These are phyloP conservation scores for Takifugu bimaculatus DNA, from an alignment of 2,113 vertebrate genomes.

Conservation along the genomic window DNA sequence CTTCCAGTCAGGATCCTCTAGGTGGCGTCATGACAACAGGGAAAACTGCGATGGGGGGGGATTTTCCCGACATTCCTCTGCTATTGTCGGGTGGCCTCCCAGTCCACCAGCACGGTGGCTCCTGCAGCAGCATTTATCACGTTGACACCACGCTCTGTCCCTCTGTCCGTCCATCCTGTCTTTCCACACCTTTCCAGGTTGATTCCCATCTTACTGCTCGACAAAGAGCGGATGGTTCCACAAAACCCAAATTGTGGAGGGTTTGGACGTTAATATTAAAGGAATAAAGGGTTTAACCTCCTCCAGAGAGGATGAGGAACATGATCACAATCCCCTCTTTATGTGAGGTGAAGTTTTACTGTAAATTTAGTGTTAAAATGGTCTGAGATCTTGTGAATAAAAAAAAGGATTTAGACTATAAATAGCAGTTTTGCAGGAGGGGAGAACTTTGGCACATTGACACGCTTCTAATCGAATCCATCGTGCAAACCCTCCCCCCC, in stretches of 20 bases:
- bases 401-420: no score
- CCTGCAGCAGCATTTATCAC: slow-evolving; percentile 68
- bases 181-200: slow-evolving; percentile 43
- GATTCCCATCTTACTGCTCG: slow-evolving; percentile 38
- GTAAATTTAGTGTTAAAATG: no score
- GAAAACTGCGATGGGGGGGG: not conserved
- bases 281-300: no score
- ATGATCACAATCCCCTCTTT: no score
- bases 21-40: slow-evolving; percentile 31
- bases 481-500: no score
- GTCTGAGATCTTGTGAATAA: no score
- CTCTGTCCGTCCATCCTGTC: slow-evolving; percentile 44
- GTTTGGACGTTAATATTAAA: no score
- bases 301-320: no score
- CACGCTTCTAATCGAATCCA: no score
- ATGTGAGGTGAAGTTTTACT: no score
- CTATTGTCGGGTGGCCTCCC: slow-evolving; percentile 65
- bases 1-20: slow-evolving; percentile 14
- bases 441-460: no score
- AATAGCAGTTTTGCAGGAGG: no score
- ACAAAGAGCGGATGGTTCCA: slow-evolving; percentile 44
- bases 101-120: slow-evolving; percentile 55
- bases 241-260: slow-evolving; percentile 1
- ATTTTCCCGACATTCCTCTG: slow-evolving; percentile 46
- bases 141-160: slow-evolving; percentile 44